Percentiles rank a stretch among this genome's conserved stretches.
Evolutionary conservation across 1,140 invertebrate species (phyloP).

Genomic region (Drosophila lacertosa): DNA sequence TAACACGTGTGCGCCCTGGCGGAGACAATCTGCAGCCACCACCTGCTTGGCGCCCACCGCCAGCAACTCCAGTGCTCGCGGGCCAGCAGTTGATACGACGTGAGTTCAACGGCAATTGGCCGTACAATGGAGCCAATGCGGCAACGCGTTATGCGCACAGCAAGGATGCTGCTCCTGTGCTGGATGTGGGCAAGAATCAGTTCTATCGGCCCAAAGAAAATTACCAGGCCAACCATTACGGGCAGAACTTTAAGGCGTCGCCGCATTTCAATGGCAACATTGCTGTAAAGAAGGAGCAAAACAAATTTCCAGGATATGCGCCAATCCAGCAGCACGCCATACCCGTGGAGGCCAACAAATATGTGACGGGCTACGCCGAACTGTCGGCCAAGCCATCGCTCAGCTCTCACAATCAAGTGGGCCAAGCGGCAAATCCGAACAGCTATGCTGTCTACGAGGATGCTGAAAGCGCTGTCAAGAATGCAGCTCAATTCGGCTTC

Average conservation of each 20-base stretch:
- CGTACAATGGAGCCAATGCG: slow-evolving; percentile 40
- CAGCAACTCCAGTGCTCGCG: slow-evolving; percentile 16
- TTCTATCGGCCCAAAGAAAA: slow-evolving; percentile 49
- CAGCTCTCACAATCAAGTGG: slow-evolving; percentile 15
- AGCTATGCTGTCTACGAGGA: slow-evolving; percentile 77
- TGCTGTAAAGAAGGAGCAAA: slow-evolving; percentile 45
- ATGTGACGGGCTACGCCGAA: slow-evolving; percentile 27
- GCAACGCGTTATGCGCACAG: slow-evolving; percentile 49
- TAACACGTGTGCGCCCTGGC: slow-evolving; percentile 43
- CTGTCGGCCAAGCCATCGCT: slow-evolving; percentile 29
- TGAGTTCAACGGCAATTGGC: slow-evolving; percentile 44
- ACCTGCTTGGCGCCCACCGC: slow-evolving; percentile 20
- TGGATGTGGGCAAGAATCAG: slow-evolving; percentile 65
- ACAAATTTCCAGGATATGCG: slow-evolving; percentile 41
- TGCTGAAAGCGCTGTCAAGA: slow-evolving; percentile 42
- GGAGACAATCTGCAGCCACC: slow-evolving; percentile 35
- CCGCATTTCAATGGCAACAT: slow-evolving; percentile 65
- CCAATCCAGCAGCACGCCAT: slow-evolving; percentile 63
- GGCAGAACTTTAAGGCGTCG: slow-evolving; percentile 72
- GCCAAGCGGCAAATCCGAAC: slow-evolving; percentile 17
- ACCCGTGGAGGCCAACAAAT: slow-evolving; percentile 60
- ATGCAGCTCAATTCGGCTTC: slow-evolving; percentile 10
- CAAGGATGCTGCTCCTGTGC: slow-evolving; percentile 56
- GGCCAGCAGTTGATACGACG: slow-evolving; percentile 63
- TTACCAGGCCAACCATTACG: slow-evolving; percentile 60